Evolutionary conservation across 2,113 vertebrate species (phyloP), one percentile per base, ranked within the genome.

Genomic region (Vanacampus margaritifer): DNA sequence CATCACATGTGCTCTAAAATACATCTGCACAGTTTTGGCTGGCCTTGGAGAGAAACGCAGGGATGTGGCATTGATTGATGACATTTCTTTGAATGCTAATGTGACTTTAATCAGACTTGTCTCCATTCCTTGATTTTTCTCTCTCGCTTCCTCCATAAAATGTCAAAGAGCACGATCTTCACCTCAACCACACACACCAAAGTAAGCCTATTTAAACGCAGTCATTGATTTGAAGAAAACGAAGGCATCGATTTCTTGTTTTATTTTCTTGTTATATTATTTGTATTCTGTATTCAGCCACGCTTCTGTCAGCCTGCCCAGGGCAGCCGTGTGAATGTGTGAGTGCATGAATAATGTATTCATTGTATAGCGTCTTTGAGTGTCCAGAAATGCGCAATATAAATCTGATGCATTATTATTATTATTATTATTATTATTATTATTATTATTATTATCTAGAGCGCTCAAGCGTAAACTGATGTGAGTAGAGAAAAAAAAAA

Each of bases 81-180:
- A 76, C 53, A 72, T 72, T 73, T 65, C 41, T 68, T 58, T 45
- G 56, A 62, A 85, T 84, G 74, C 61, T 81, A 85, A 86, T 80
- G 58, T 69, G 60, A 61, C 53, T 76, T 73, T 73, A 69, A 77
- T 84, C 66, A 54, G 50, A 79, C 86, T 84, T 79, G 32, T 28
- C 76, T 70, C 41, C 67, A 5, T 43, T 57, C 64, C 58, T 59
- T 68, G 58, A 32, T 10, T 6, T n/a, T n/a, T 23, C 24, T 69
- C 45, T 1, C 16, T 36, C 19, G 51, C 10, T 57, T 48, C 11
- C 6, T 23, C 43, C 8, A 8, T 3, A 28, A 43, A 65, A 64
- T 46, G 36, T 60, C 36, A 72, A 68, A 68, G 23, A 39, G n/a
- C 28, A 36, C 7, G 19, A 71, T 24, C 26, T 73, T 73, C 24